Percentiles rank a stretch among this genome's conserved stretches.
Evolutionary conservation across 2,797 vertebrate genomes (phyloP).

Genomic region (Podarcis lilfordi): DNA sequence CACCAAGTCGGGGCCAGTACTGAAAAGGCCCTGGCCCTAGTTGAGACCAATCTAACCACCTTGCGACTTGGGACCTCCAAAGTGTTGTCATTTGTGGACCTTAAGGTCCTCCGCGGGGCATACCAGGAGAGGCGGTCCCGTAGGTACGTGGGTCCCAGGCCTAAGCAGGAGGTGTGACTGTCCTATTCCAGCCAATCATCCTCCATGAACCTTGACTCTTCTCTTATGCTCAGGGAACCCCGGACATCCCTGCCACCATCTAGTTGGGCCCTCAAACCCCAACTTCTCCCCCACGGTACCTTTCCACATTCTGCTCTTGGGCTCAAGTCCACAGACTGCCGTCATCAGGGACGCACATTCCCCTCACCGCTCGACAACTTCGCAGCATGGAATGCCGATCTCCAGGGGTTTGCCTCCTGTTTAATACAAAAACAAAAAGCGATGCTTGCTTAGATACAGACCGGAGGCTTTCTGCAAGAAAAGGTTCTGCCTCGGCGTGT

Average conservation of each 20-base stretch:
- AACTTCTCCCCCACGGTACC: neutral
- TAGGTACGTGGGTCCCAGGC: too few species aligned
- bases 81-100: too few species aligned
- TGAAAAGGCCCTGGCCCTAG: too few species aligned
- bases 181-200: neutral
- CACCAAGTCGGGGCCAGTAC: too few species aligned
- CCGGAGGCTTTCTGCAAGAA: neutral
- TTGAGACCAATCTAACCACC: too few species aligned
- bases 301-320: neutral
- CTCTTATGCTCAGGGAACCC: neutral
- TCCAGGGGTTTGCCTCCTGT: conserved; percentile 44
- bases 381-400: neutral
- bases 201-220: neutral
- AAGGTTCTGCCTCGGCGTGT: neutral
- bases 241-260: too few species aligned
- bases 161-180: neutral
- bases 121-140: too few species aligned
- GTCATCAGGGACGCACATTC: neutral
- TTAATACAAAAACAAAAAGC: conserved; percentile 4
- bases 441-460: neutral
- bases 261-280: neutral
- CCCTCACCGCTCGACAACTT: neutral
- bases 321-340: conserved; percentile 5
- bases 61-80: too few species aligned
- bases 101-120: too few species aligned